Evolutionary conservation across 2,888 invertebrate genomes (phyloP).

Genomic region (Tipula confusa): DNA sequence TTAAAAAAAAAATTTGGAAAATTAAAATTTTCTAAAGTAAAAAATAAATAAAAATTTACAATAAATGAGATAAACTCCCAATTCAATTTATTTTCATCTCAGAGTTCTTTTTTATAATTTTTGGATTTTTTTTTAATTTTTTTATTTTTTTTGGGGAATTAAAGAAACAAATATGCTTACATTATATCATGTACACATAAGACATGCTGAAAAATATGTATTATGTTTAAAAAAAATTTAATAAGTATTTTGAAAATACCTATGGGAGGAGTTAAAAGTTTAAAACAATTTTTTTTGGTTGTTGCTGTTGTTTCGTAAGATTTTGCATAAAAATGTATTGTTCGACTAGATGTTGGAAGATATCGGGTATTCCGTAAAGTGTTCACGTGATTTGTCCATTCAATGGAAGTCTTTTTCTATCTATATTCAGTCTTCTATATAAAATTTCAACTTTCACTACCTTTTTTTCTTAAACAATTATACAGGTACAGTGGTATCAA

Average conservation of each 20-base stretch:
- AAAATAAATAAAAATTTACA: not conserved
- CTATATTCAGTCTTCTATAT: not conserved
- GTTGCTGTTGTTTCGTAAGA: too few relatives aligned
- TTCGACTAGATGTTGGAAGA: too few relatives aligned
- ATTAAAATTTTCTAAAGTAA: not conserved
- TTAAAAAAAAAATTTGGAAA: not conserved
- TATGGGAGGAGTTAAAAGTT: not conserved
- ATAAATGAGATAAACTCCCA: constrained; percentile 20
- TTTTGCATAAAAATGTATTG: not conserved
- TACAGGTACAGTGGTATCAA: too few relatives aligned
- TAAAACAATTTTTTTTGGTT: not conserved
- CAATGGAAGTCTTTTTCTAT: too few relatives aligned
- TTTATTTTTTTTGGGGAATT: not conserved
- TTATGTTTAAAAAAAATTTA: not conserved
- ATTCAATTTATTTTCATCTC: constrained; percentile 8
- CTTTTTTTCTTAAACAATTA: too few relatives aligned
- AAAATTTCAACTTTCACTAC: not conserved
- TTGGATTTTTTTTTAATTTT: too few relatives aligned
- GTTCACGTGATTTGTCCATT: too few relatives aligned
- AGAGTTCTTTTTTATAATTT: too few relatives aligned
- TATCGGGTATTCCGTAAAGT: too few relatives aligned
- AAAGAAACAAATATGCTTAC: constrained; percentile 1
- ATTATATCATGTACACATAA: not conserved
- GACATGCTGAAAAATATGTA: not conserved
- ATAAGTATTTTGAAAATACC: not conserved